Conservation (phyloP, 2,113 vertebrate species). For the Melospiza melodia region DNA sequence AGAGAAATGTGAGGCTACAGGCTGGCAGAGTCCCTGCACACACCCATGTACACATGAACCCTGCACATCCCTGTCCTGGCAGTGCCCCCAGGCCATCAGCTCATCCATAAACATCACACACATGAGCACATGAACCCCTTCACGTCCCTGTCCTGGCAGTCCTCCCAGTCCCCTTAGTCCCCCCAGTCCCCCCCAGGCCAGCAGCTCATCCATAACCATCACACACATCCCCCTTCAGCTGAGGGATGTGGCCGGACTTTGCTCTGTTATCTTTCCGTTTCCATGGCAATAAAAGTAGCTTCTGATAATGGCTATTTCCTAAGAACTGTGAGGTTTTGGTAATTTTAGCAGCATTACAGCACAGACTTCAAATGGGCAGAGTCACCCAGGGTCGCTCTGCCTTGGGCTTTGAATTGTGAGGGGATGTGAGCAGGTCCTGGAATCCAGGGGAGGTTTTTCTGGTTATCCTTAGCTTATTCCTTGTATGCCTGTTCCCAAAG, state of each 20-base stretch:
- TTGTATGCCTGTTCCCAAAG: not conserved
- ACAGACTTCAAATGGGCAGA: constrained; percentile 30
- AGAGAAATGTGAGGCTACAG: too few species aligned
- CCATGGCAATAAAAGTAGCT: constrained; percentile 78
- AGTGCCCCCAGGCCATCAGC: too few species aligned
- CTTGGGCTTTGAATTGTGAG: constrained; percentile 13
- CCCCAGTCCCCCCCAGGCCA: not conserved
- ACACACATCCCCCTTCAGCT: not conserved
- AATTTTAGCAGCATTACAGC: constrained; percentile 71
- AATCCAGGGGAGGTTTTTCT: not conserved
- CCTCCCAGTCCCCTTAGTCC: not conserved
- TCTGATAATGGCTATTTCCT: constrained; percentile 72
- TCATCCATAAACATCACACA: too few species aligned
- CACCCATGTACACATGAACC: too few species aligned
- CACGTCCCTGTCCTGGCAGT: not conserved
- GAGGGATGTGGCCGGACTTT: constrained; percentile 37
- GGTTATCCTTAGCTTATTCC: not conserved
- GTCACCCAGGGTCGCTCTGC: not conserved
- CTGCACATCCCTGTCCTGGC: too few species aligned
- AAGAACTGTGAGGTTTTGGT: constrained; percentile 60
- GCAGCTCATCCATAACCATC: not conserved
- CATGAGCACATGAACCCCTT: fast-evolving
- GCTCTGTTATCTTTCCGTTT: constrained; percentile 71
- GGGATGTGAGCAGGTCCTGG: not conserved
- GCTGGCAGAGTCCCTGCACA: too few species aligned